Base-by-base conservation (phyloP, 2,113 vertebrate species). In the Podiceps cristatus region DNA sequence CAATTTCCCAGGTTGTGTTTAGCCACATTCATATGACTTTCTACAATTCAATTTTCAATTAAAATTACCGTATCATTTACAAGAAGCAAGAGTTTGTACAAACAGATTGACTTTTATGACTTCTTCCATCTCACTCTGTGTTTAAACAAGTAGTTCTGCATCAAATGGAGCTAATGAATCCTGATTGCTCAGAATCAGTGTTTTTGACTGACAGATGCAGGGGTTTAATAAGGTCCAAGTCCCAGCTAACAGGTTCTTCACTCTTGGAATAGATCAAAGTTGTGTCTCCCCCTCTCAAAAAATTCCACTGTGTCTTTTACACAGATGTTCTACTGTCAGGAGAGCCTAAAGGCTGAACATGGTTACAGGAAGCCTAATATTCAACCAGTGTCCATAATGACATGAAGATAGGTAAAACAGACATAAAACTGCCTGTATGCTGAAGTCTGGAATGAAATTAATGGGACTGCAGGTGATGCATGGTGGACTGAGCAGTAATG, bases 1-100 rank as follows among this genome's bases (percentile, higher is more conserved):
- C 78, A 91, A 72, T 66, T 93, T 96, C 47, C 59, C 63, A 76
- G 63, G 60, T 79, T 95, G 66, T 80, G 91, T 96, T 98, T 97
- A 91, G 94, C 93, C 50, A 95, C 94, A 93, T 93, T 97, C 67
- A 74, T 72, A 64, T 55, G n/a, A 90, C 24, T 94, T 91, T 85
- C 33, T 91, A 72, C 49, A 73, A 83, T 88, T 92, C 64, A 84
- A 60, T 96, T 96, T 88, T 95, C 91, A 88, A 92, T 92, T 56
- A 79, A 95, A 93, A 93, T 91, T 95, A 73, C 44, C 31, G 23
- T 35, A 80, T 71, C 33, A 74, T 79, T 44, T 91, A 91, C 19
- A 52, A 88, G 77, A 90, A 94, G n/a, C 17, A 76, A 71, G 45
- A 59, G 18, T 88, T 90, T 95, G 72, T 95, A 94, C 8, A 67